These are phyloP conservation scores for Pogonognathellus flavescens DNA, from an alignment of 1,140 invertebrate species.

Conservation along the genomic window DNA sequence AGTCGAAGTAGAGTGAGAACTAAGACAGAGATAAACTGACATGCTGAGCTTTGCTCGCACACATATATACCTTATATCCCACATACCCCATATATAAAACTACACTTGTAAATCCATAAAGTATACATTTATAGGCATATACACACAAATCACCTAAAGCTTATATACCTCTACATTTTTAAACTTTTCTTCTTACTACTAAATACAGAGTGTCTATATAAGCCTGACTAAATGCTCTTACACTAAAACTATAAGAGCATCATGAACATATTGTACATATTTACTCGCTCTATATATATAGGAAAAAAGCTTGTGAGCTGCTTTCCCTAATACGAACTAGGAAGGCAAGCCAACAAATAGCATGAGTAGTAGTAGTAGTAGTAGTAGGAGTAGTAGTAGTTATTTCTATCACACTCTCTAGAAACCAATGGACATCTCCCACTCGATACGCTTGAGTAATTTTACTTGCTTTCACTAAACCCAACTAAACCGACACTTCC, in stretches of 20 bases:
- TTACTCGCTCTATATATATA: background rate
- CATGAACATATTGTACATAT: background rate
- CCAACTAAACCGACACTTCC: constrained; percentile 12
- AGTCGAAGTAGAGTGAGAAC: constrained; percentile 34
- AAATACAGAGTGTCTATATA: background rate
- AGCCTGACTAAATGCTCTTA: background rate
- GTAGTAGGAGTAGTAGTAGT: background rate
- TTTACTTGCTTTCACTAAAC: constrained; percentile 33
- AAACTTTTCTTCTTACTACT: too few relatives aligned
- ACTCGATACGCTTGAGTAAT: constrained; percentile 1
- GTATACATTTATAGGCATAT: too few relatives aligned
- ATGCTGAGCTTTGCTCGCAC: background rate
- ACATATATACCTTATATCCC: background rate
- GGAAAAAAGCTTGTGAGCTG: constrained; percentile 1
- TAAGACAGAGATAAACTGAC: constrained; percentile 52
- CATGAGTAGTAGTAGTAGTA: too few relatives aligned
- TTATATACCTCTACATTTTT: too few relatives aligned
- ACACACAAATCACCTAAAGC: too few relatives aligned
- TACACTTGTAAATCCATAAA: too few relatives aligned
- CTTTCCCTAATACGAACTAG: constrained; percentile 28
- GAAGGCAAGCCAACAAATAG: constrained; percentile 22
- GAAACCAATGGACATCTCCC: constrained; percentile 38
- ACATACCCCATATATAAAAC: background rate
- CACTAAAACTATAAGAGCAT: background rate
- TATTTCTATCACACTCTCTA: background rate